phyloP scores from a whole-genome alignment of 2,797 vertebrate species.

The Sandelia bainsii region DNA sequence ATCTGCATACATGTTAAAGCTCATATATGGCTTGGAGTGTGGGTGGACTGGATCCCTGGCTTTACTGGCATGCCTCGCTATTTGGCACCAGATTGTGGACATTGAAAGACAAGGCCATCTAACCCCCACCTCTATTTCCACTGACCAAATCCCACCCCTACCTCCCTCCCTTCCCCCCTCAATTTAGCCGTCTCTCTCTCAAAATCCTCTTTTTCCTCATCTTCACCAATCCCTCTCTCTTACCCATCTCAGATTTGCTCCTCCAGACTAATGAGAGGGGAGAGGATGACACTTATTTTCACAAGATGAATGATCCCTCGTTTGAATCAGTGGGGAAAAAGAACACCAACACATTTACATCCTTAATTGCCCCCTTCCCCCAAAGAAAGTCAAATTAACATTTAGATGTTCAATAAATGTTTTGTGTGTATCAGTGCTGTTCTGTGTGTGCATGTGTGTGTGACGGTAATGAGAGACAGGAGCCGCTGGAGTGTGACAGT shows the following conservation, averaged over 20 bases:
- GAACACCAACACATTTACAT: constrained; percentile 43
- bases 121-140: constrained; percentile 54
- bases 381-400: constrained; percentile 74
- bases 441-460: constrained; percentile 30
- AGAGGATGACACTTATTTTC: constrained; percentile 67
- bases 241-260: constrained; percentile 49
- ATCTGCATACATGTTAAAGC: constrained; percentile 77
- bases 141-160: constrained; percentile 50
- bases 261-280: constrained; percentile 66
- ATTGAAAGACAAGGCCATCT: constrained; percentile 70
- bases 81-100: constrained; percentile 64
- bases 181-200: constrained; percentile 28
- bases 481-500: constrained; percentile 65
- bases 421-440: constrained; percentile 43
- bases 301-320: constrained; percentile 72
- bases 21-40: constrained; percentile 57
- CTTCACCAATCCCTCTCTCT: constrained; percentile 27
- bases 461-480: constrained; percentile 65
- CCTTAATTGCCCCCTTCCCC: constrained; percentile 64
- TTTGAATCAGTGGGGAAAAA: constrained; percentile 49
- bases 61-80: constrained; percentile 29
- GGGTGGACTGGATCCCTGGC: constrained; percentile 24
- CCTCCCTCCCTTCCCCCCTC: constrained; percentile 6
- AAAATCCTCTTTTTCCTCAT: constrained; percentile 32
- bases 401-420: constrained; percentile 72